A percentile compares a stretch with the other conserved stretches of the same genome.
phyloP scores from a whole-genome alignment of 1,140 invertebrate species.

The Heterodera carotae region DNA sequence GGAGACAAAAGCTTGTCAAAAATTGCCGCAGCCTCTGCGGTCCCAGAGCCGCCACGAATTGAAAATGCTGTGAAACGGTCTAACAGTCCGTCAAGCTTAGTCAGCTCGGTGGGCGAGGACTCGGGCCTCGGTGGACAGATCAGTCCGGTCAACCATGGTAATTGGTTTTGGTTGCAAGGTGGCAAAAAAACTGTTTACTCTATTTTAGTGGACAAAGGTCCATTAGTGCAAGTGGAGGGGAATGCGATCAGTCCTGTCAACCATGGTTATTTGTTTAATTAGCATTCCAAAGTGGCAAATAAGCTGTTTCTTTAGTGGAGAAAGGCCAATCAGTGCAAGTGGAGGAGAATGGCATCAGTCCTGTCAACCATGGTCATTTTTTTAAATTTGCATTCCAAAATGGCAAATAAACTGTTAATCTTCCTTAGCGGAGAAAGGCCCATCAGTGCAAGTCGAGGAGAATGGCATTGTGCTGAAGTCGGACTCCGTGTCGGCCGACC shows the following conservation, averaged over 20 bases:
- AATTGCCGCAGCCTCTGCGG: no score
- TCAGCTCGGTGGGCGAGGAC: conserved; percentile 58
- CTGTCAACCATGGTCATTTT: no score
- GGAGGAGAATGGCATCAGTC: conserved; percentile 50
- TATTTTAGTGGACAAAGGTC: not conserved
- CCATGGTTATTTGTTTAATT: no score
- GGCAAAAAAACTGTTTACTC: no score
- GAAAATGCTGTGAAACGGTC: conserved; percentile 50
- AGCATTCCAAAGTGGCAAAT: no score
- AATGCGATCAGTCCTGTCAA: not conserved
- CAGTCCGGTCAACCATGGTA: conserved; percentile 50
- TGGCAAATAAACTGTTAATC: no score
- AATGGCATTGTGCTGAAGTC: conserved; percentile 59
- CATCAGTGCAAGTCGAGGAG: conserved; percentile 41
- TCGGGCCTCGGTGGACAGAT: conserved; percentile 54
- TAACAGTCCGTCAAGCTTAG: conserved; percentile 54
- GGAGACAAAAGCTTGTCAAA: not conserved
- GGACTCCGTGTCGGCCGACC: conserved; percentile 56
- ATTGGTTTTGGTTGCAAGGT: not conserved
- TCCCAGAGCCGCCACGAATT: not conserved
- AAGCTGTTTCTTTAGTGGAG: not conserved
- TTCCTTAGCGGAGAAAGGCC: conserved; percentile 54
- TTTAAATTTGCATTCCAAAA: no score
- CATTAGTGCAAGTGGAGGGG: not conserved
- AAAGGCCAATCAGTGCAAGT: conserved; percentile 36